Base-by-base conservation (phyloP, 1,140 invertebrate genomes). In the Drosophila watanabei region DNA sequence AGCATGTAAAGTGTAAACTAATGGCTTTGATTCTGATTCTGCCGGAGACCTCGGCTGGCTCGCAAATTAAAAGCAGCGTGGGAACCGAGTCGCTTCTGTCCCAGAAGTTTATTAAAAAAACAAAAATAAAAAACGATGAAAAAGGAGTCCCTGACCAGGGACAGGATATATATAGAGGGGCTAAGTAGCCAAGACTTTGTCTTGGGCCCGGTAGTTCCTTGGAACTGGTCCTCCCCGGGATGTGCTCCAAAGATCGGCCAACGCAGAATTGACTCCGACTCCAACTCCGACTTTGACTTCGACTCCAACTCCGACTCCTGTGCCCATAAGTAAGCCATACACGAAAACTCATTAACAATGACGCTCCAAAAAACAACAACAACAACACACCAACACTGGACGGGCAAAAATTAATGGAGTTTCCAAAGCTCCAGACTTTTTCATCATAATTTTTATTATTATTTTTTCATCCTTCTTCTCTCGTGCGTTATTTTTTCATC, bases 311-410 rank as follows among this genome's bases (percentile, higher is more conserved):
- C 43, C 5, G 16, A 52, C 71, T 57, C 48, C 45, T 64, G 54
- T n/a, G 11, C 30, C 75, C 63, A 80, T 91, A 91, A 91, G 80
- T 90, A 87, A 90, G 83, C 87, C 87, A 91, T 91, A 91, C 88
- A 88, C 82, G 80, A 92, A 92, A 92, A 92, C 90, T 92, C 90
- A 92, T 92, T 92, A 92, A 92, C 83, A 92, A 89, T 80, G 76
- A 87, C 77, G 82, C 85, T 80, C 72, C 63, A 75, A 89, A 61
- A 80, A 80, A 64, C 68, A 87, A 43, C 71, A 80, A 75, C 54
- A 64, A 49, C 37, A 45, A 20, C 33, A 57, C 56, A 39, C 37
- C 63, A 49, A 24, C 45, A 46, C 64, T 66, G 37, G 49, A 56
- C 32, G 63, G 76, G 69, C 70, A 90, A 85, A 89, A 89, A 90